phyloP scores from a whole-genome alignment of 2,888 invertebrate species.

The Callosobruchus maculatus region DNA sequence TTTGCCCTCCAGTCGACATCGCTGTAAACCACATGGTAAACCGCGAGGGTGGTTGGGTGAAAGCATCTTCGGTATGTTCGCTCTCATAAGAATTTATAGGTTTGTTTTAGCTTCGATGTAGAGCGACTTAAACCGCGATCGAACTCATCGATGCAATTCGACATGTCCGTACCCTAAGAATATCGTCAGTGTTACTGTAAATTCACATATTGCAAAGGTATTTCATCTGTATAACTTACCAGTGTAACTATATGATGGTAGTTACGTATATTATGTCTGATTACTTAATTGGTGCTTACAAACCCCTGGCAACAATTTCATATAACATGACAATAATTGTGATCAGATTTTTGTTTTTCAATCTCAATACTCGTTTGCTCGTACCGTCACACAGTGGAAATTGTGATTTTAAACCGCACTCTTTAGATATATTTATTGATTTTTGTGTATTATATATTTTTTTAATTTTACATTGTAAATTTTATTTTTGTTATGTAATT shows the following conservation, averaged over 20 bases:
- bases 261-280: constrained; percentile 3
- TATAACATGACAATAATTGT: constrained; percentile 25
- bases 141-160: too few relatives aligned
- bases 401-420: constrained; percentile 8
- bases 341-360: constrained; percentile 22
- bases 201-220: too few relatives aligned
- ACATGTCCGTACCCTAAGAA: too few relatives aligned
- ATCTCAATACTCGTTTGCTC: not conserved
- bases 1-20: too few relatives aligned
- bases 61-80: too few relatives aligned
- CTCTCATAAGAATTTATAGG: too few relatives aligned
- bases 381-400: not conserved
- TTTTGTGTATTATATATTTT: constrained; percentile 1
- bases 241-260: constrained; percentile 25
- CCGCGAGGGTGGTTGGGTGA: too few relatives aligned
- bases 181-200: constrained; percentile 7
- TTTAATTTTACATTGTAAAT: constrained; percentile 10
- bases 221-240: constrained; percentile 10
- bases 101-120: too few relatives aligned
- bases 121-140: too few relatives aligned
- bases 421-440: constrained; percentile 8
- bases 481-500: constrained; percentile 2
- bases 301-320: constrained; percentile 11
- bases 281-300: constrained; percentile 17
- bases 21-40: too few relatives aligned